Conservation (phyloP, 2,888 invertebrate species). For the Catocala fraxini region DNA sequence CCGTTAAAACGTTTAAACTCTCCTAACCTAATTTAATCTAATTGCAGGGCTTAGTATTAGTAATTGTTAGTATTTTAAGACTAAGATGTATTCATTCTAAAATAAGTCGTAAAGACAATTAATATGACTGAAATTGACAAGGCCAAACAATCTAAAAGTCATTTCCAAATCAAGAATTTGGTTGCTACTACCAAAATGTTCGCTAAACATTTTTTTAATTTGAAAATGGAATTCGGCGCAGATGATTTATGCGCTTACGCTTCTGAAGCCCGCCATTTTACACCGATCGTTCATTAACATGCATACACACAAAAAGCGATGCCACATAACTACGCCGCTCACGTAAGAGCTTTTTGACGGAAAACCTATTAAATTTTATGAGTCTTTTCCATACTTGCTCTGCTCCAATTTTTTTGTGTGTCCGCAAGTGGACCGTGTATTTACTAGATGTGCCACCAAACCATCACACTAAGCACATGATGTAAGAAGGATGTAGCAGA, state of each 20-base stretch:
- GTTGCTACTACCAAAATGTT: too few species aligned
- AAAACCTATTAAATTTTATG: conserved; percentile 87
- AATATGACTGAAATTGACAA: too few species aligned
- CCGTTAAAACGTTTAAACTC: too few species aligned
- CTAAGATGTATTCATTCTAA: too few species aligned
- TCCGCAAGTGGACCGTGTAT: conserved; percentile 43
- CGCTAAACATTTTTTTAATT: conserved; percentile 1
- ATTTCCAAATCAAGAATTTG: too few species aligned
- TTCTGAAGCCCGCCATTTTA: conserved; percentile 61
- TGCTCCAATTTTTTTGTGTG: conserved; percentile 84
- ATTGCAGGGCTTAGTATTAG: too few species aligned
- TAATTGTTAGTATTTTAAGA: too few species aligned
- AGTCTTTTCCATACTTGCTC: conserved; percentile 82
- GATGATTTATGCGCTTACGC: conserved; percentile 54
- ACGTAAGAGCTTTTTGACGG: conserved; percentile 83
- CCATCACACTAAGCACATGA: too few species aligned
- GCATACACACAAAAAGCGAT: conserved; percentile 64
- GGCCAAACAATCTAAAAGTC: too few species aligned
- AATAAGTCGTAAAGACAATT: too few species aligned
- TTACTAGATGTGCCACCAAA: conserved; percentile 67
- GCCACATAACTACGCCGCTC: conserved; percentile 72
- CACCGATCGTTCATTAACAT: conserved; percentile 67
- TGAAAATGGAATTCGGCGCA: conserved; percentile 29
- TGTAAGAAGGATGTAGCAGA: too few species aligned
- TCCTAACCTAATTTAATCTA: too few species aligned